phyloP scores from a whole-genome alignment of 1,140 invertebrate species.

The Tetragnatha versicolor region DNA sequence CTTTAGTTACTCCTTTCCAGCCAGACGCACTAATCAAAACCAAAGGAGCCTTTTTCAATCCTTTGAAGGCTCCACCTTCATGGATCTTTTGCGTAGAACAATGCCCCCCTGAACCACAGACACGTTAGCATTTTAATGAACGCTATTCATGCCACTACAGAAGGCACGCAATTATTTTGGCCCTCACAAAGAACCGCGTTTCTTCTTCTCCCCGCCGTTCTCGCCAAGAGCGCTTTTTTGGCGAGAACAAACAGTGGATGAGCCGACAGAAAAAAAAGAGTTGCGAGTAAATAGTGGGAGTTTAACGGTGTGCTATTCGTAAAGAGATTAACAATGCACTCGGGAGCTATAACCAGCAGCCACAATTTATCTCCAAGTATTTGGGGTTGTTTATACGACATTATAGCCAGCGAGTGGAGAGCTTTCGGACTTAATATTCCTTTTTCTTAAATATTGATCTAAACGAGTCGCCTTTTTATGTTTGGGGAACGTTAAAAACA shows the following conservation, averaged over 20 bases:
- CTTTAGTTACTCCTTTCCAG: constrained; percentile 50
- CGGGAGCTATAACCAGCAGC: constrained; percentile 51
- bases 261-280: constrained; percentile 15
- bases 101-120: constrained; percentile 50
- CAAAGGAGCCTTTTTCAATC: constrained; percentile 53
- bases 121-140: constrained; percentile 56
- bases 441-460: constrained; percentile 28
- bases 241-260: constrained; percentile 11
- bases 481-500: too few relatives aligned
- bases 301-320: constrained; percentile 47
- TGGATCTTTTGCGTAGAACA: constrained; percentile 39
- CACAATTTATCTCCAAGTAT: constrained; percentile 51
- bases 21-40: constrained; percentile 52
- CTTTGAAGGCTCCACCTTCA: constrained; percentile 38
- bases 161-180: constrained; percentile 44
- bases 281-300: constrained; percentile 29
- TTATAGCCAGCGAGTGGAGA: constrained; percentile 21
- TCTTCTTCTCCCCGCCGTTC: constrained; percentile 34
- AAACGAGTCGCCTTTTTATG: too few relatives aligned
- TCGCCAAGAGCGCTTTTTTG: constrained; percentile 46
- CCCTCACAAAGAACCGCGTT: constrained; percentile 39
- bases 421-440: constrained; percentile 1
- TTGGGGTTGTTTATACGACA: constrained; percentile 31
- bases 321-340: constrained; percentile 56
- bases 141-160: constrained; percentile 30